phyloP scores from a whole-genome alignment of 2,888 invertebrate species.

The Escarpia spicata region DNA sequence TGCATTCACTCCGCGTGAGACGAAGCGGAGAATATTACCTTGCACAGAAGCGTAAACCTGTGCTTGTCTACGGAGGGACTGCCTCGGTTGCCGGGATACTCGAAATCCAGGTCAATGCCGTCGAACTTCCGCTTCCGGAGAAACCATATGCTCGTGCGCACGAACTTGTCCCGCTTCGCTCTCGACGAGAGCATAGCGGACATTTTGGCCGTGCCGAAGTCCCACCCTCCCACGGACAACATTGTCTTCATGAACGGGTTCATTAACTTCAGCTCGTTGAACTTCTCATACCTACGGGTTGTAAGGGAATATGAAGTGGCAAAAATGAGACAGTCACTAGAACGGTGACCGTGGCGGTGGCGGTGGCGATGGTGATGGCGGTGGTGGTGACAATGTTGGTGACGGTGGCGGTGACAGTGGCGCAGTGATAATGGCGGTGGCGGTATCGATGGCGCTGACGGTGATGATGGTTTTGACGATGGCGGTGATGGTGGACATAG shows the following conservation, averaged over 20 bases:
- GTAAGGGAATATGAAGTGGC: not conserved
- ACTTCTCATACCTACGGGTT: not conserved
- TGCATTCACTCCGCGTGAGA: too few relatives aligned
- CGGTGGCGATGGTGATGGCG: too few relatives aligned
- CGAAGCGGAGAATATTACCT: not conserved
- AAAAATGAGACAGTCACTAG: not conserved
- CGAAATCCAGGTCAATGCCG: slow-evolving; percentile 22
- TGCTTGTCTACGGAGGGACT: slow-evolving; percentile 19
- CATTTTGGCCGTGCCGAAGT: slow-evolving; percentile 21
- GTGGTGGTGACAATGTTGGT: too few relatives aligned
- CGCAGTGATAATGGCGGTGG: too few relatives aligned
- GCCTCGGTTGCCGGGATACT: slow-evolving; percentile 20
- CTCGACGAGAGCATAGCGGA: slow-evolving; percentile 8
- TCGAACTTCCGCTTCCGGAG: slow-evolving; percentile 23
- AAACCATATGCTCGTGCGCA: slow-evolving; percentile 17
- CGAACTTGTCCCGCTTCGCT: slow-evolving; percentile 17
- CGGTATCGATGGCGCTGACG: too few relatives aligned
- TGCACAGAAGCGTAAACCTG: slow-evolving; percentile 19
- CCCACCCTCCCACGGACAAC: slow-evolving; percentile 23
- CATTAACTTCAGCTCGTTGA: slow-evolving; percentile 23
- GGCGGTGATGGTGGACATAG: too few relatives aligned
- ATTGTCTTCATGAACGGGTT: slow-evolving; percentile 21
- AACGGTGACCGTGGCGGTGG: too few relatives aligned
- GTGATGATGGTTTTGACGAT: too few relatives aligned
- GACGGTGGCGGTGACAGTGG: too few relatives aligned